Evolutionary conservation across 2,113 vertebrate genomes (phyloP).

Genomic region (Puntigrus tetrazona): DNA sequence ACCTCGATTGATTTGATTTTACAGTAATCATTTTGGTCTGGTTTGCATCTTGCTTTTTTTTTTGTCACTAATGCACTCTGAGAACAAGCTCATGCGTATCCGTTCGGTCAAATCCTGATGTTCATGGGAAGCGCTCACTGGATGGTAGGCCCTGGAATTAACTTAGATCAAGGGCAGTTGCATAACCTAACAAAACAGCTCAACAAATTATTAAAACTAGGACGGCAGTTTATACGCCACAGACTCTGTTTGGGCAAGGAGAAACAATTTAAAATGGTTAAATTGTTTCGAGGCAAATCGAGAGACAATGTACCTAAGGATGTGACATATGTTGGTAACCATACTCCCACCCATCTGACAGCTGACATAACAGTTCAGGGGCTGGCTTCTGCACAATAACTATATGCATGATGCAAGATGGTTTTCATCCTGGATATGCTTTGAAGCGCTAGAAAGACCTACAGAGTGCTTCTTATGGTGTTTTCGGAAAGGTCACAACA

Average conservation of each 20-base stretch:
- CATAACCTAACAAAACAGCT: slow-evolving; percentile 43
- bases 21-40: neutral
- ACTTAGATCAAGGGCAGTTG: slow-evolving; percentile 48
- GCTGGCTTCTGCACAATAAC: neutral
- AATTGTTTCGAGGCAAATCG: neutral
- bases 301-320: neutral
- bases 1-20: neutral
- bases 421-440: slow-evolving; percentile 29
- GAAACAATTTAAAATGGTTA: neutral
- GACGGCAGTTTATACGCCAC: neutral
- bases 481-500: slow-evolving; percentile 28
- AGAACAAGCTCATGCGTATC: slow-evolving; percentile 21
- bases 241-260: neutral
- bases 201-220: slow-evolving; percentile 36
- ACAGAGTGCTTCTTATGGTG: slow-evolving; percentile 1
- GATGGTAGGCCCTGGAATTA: slow-evolving; percentile 34
- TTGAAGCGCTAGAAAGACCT: neutral
- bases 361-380: slow-evolving; percentile 19
- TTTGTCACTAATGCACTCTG: neutral
- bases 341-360: neutral
- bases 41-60: neutral
- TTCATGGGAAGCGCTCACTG: slow-evolving; percentile 1
- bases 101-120: slow-evolving; percentile 17
- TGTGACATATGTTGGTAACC: slow-evolving; percentile 10
- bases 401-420: slow-evolving; percentile 7